These are phyloP conservation scores for Rhimphoctona megacephalus DNA, from an alignment of 2,888 invertebrate genomes.

Conservation along the genomic window DNA sequence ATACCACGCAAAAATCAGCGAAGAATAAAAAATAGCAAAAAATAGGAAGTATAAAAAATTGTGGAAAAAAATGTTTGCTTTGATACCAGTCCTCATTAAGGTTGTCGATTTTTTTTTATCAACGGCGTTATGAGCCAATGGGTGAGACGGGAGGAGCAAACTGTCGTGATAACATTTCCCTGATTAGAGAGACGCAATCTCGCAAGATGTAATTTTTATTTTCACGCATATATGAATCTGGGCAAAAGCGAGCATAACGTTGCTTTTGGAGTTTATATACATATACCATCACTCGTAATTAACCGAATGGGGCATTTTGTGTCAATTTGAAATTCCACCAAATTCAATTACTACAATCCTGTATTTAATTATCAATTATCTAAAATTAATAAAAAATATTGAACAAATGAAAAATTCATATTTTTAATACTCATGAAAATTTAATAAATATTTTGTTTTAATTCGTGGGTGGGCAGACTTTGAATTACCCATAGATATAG, in stretches of 20 bases:
- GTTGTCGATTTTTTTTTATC: not conserved
- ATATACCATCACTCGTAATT: too few relatives aligned
- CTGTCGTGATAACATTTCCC: constrained; percentile 40
- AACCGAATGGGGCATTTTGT: too few relatives aligned
- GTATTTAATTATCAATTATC: too few relatives aligned
- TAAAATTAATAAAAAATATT: too few relatives aligned
- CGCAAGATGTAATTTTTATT: not conserved
- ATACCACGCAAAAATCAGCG: not conserved
- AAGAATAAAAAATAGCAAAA: not conserved
- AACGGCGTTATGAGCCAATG: not conserved
- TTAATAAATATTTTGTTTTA: too few relatives aligned
- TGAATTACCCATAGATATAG: not conserved
- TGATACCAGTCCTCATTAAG: not conserved
- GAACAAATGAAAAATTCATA: too few relatives aligned
- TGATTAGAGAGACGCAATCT: constrained; percentile 34
- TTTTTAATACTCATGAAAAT: too few relatives aligned
- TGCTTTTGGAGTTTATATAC: not conserved
- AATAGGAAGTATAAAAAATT: not conserved
- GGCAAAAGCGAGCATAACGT: constrained; percentile 19
- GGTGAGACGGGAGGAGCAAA: not conserved
- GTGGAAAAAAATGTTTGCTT: not conserved
- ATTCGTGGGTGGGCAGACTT: too few relatives aligned
- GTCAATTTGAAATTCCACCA: too few relatives aligned
- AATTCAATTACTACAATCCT: too few relatives aligned
- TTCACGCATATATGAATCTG: not conserved